Conservation (phyloP, 2,113 vertebrate genomes). For the Hypocryptadius cinnamomeus region DNA sequence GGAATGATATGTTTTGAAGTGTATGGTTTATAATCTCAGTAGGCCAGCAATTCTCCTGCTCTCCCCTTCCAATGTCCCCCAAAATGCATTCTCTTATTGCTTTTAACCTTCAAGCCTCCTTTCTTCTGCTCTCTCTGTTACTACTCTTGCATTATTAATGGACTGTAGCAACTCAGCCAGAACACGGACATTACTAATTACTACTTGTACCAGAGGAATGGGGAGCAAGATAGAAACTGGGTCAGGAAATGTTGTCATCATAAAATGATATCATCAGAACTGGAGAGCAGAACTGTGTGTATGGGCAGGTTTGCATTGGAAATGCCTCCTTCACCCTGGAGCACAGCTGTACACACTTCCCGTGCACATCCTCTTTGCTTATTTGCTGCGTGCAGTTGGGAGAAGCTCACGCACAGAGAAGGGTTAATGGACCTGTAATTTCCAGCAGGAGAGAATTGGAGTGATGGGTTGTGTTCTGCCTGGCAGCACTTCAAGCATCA, state of each 20-base stretch:
- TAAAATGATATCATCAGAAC: not conserved
- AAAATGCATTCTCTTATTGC: slow-evolving; percentile 13
- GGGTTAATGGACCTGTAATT: not conserved
- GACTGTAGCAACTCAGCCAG: slow-evolving; percentile 29
- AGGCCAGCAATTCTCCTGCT: not conserved
- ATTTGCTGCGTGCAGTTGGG: not conserved
- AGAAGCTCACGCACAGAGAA: not conserved
- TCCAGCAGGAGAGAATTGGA: not conserved
- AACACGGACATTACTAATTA: slow-evolving; percentile 59
- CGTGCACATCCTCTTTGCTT: not conserved
- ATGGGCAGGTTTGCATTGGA: not conserved
- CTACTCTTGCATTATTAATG: slow-evolving; percentile 68
- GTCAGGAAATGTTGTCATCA: not conserved
- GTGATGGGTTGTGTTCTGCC: not conserved
- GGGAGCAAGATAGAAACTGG: slow-evolving; percentile 33
- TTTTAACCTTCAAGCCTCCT: slow-evolving; percentile 70
- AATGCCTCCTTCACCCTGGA: not conserved
- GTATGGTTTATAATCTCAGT: not conserved
- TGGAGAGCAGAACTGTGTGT: not conserved
- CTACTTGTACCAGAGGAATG: slow-evolving; percentile 20
- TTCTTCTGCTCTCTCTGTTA: slow-evolving; percentile 7
- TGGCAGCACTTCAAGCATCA: not conserved
- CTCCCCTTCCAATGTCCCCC: not conserved
- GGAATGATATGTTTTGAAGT: not conserved
- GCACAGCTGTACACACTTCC: not conserved